Conservation (phyloP, 2,113 vertebrate species). For the Numenius arquata region DNA sequence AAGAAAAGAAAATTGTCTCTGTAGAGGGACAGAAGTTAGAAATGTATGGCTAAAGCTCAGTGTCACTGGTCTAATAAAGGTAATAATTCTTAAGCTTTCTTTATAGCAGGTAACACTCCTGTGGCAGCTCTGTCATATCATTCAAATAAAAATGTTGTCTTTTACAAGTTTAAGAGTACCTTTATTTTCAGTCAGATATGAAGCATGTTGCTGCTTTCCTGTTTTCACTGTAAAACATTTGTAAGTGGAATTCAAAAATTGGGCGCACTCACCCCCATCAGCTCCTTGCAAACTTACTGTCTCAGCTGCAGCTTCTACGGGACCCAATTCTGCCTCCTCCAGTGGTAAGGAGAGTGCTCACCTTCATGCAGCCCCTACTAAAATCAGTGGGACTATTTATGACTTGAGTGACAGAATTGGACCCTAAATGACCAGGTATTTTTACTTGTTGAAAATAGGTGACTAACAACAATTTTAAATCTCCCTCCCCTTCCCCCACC, state of each 20-base stretch:
- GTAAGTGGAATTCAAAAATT: slow-evolving; percentile 50
- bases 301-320: neutral
- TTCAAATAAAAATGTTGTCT: slow-evolving; percentile 86
- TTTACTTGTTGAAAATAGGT: slow-evolving; percentile 54
- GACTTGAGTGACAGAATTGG: neutral
- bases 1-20: slow-evolving; percentile 99
- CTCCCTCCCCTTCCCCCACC: neutral
- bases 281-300: slow-evolving; percentile 42
- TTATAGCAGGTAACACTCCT: slow-evolving; percentile 87
- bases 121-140: slow-evolving; percentile 82
- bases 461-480: slow-evolving; percentile 49
- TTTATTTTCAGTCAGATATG: slow-evolving; percentile 78
- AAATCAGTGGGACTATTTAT: neutral
- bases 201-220: slow-evolving; percentile 67
- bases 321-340: neutral
- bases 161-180: slow-evolving; percentile 83
- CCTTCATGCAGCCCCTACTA: neutral
- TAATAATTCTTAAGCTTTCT: slow-evolving; percentile 92
- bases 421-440: slow-evolving; percentile 32
- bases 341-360: neutral
- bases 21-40: slow-evolving; percentile 89
- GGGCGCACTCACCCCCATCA: neutral
- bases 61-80: slow-evolving; percentile 95
- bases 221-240: slow-evolving; percentile 55
- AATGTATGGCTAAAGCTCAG: slow-evolving; percentile 91